Evolutionary conservation across 92 coral and sea anemone species (phyloP).

Genomic region (Epizoanthus illoricatus): DNA sequence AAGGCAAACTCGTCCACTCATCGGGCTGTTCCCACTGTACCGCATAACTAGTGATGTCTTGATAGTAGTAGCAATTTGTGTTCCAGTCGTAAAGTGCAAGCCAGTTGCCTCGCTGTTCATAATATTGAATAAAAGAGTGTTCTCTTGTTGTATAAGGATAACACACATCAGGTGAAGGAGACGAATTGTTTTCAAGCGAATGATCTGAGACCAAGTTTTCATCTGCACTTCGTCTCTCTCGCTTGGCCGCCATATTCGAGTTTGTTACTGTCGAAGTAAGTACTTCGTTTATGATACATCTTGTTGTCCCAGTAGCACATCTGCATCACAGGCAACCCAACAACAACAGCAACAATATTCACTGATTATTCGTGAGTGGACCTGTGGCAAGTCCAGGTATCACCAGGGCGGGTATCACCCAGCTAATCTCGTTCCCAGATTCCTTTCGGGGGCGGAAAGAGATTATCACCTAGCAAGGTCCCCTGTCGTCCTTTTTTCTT

Average conservation of each 20-base stretch:
- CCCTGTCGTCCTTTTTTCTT: too few species aligned
- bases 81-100: slow-evolving; percentile 78
- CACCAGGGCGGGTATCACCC: too few species aligned
- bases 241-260: slow-evolving; percentile 78
- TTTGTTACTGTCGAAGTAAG: neutral
- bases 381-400: too few species aligned
- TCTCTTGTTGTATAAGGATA: neutral
- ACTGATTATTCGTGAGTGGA: too few species aligned
- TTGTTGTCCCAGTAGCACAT: too few species aligned
- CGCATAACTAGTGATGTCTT: slow-evolving; percentile 56
- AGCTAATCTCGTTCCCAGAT: too few species aligned
- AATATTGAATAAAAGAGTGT: slow-evolving; percentile 45
- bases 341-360: too few species aligned
- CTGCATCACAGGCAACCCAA: too few species aligned
- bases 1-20: slow-evolving; percentile 82
- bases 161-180: neutral
- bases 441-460: too few species aligned
- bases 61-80: slow-evolving; percentile 77
- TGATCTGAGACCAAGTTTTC: neutral
- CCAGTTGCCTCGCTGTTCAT: slow-evolving; percentile 91
- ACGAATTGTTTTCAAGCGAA: neutral
- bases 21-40: slow-evolving; percentile 92
- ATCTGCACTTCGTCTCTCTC: slow-evolving; percentile 26
- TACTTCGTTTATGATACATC: slow-evolving; percentile 30
- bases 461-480: too few species aligned